Evolutionary conservation across 2,888 invertebrate species (phyloP).

Genomic region (Beris morrisii): DNA sequence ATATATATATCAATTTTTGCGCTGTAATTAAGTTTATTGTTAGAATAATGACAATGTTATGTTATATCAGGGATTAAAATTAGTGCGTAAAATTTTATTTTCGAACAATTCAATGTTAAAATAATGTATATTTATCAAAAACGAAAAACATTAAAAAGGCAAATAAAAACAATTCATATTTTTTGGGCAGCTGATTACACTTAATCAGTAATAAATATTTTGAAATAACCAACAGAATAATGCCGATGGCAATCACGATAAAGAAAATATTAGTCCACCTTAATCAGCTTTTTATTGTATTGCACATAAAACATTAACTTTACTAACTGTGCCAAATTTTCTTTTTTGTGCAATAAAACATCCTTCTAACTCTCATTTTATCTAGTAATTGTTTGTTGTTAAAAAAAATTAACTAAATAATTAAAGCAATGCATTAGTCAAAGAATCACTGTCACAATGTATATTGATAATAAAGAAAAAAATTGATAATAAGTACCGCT

Average conservation of each 20-base stretch:
- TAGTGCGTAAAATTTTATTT: too few species aligned
- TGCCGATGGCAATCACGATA: background rate
- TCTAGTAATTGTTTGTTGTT: constrained; percentile 17
- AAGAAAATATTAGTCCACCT: background rate
- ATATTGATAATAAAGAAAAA: constrained; percentile 17
- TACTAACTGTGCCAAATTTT: constrained; percentile 21
- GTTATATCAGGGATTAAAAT: constrained; percentile 22
- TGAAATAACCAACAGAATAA: background rate
- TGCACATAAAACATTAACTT: constrained; percentile 1
- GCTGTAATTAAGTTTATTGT: too few species aligned
- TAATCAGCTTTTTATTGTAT: background rate
- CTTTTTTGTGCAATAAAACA: constrained; percentile 21
- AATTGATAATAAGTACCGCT: background rate
- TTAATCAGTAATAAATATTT: background rate
- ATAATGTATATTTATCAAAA: too few species aligned
- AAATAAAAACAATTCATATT: too few species aligned
- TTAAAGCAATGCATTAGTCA: constrained; percentile 18
- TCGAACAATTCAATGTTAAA: too few species aligned
- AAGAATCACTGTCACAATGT: constrained; percentile 16
- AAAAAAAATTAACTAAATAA: background rate
- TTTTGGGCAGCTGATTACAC: background rate
- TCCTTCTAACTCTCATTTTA: constrained; percentile 3
- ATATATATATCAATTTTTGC: too few species aligned
- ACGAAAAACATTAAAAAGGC: too few species aligned
- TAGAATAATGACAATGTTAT: constrained; percentile 4